phyloP scores from a whole-genome alignment of 1,140 invertebrate species.

The Cryptotermes secundus region DNA sequence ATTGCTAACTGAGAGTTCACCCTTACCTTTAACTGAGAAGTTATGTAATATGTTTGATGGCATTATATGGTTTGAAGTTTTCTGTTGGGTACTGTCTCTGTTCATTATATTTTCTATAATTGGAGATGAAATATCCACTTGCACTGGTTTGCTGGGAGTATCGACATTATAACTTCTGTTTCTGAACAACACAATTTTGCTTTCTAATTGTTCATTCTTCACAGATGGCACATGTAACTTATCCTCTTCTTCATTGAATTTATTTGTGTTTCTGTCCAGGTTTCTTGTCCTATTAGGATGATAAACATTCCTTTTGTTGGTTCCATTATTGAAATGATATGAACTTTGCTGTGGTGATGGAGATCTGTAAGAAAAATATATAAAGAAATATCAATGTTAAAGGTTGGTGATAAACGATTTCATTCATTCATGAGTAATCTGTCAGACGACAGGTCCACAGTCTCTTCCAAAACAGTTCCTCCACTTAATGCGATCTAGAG shows the following conservation, averaged over 20 bases:
- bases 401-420: no score
- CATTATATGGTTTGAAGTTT: background rate
- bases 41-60: background rate
- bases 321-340: background rate
- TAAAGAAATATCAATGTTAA: background rate
- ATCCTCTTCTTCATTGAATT: background rate
- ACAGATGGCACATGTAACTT: background rate
- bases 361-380: constrained; percentile 39
- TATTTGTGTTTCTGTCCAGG: background rate
- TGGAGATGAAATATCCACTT: background rate
- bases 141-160: background rate
- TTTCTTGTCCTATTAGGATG: background rate
- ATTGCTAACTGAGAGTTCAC: no score
- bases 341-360: constrained; percentile 44
- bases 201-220: background rate
- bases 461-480: no score
- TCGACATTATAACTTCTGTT: background rate
- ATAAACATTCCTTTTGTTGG: background rate
- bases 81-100: background rate
- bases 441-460: no score
- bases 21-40: background rate
- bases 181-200: background rate
- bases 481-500: no score
- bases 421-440: no score
- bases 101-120: background rate